Percentiles rank a stretch among this genome's conserved stretches.
These are phyloP conservation scores for Dicrurus megarhynchus DNA, from an alignment of 2,113 vertebrate genomes.

Conservation along the genomic window DNA sequence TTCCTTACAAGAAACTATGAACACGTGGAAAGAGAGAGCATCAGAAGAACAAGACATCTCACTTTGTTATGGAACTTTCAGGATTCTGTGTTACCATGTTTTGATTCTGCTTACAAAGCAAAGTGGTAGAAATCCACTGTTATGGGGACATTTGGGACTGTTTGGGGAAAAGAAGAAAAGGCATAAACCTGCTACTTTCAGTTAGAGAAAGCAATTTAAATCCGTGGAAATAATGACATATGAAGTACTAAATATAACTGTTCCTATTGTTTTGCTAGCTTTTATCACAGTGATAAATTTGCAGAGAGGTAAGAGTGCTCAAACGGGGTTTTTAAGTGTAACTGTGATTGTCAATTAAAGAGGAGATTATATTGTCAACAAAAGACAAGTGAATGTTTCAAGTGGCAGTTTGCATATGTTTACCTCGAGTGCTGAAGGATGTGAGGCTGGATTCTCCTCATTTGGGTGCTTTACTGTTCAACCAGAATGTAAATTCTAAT, in stretches of 20 bases:
- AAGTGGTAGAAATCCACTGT: background rate
- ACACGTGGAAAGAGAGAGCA: background rate
- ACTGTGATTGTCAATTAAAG: constrained; percentile 47
- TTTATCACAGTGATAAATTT: background rate
- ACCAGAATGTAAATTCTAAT: background rate
- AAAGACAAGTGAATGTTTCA: background rate
- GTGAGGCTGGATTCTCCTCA: background rate
- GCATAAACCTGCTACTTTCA: background rate
- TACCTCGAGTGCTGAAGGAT: background rate
- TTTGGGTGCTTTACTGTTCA: constrained; percentile 11
- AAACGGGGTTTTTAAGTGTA: background rate
- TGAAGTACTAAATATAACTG: background rate
- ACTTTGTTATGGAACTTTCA: background rate
- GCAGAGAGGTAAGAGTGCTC: background rate
- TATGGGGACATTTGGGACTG: background rate
- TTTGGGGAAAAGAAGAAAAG: rapidly evolving
- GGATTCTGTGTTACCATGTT: background rate
- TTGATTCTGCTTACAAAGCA: background rate
- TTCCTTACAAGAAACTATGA: background rate
- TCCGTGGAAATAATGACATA: background rate
- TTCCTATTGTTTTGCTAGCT: background rate
- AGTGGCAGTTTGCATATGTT: constrained; percentile 46
- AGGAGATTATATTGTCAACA: constrained; percentile 21
- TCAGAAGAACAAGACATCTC: background rate
- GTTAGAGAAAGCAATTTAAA: background rate